phyloP scores from a whole-genome alignment of 2,797 vertebrate genomes.

The Xenentodon cancila region DNA sequence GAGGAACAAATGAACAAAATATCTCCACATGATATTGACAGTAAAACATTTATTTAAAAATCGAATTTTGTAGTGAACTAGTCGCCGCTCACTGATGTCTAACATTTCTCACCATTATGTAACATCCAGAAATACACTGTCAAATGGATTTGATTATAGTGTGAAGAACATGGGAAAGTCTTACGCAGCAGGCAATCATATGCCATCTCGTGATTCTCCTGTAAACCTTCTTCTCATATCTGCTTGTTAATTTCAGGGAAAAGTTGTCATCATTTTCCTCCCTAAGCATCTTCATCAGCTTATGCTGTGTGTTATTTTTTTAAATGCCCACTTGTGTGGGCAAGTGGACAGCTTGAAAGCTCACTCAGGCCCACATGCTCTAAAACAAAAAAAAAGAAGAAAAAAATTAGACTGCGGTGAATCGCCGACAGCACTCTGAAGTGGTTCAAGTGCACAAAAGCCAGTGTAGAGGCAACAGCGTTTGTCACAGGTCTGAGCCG shows the following conservation, averaged over 20 bases:
- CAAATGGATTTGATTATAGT: not conserved
- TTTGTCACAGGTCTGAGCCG: not conserved
- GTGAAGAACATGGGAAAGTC: not conserved
- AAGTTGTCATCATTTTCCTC: constrained; percentile 1
- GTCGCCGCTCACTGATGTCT: not conserved
- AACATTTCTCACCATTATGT: not conserved
- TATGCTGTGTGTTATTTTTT: constrained; percentile 6
- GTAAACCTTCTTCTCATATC: not conserved
- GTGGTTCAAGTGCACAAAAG: constrained; percentile 7
- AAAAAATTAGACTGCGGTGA: constrained; percentile 26
- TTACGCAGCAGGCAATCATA: not conserved
- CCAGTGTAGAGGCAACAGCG: not conserved
- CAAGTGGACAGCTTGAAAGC: constrained; percentile 47
- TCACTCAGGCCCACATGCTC: constrained; percentile 51
- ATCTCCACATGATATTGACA: not conserved
- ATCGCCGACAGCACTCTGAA: constrained; percentile 20
- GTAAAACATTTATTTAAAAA: not conserved
- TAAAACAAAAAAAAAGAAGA: constrained; percentile 10
- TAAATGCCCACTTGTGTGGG: constrained; percentile 60
- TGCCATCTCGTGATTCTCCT: not conserved
- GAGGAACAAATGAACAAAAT: not conserved
- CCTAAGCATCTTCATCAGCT: not conserved
- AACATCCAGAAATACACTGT: not conserved
- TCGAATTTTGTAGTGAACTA: not conserved
- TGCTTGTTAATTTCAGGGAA: constrained; percentile 3